These are phyloP conservation scores for Invenusta paracnida DNA, from an alignment of 2,888 invertebrate species.

Conservation along the genomic window DNA sequence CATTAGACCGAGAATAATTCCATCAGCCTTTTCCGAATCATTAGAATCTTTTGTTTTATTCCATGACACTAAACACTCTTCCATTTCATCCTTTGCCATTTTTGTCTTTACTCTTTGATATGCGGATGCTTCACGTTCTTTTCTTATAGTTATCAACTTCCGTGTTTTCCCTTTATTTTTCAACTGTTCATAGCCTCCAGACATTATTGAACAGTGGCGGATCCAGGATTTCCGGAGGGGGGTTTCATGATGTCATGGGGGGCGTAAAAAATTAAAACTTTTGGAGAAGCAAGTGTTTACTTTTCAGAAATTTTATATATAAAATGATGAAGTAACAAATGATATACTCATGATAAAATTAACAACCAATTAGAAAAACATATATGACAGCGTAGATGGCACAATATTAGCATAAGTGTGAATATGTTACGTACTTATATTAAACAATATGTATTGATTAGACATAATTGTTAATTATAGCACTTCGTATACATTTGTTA, in stretches of 20 bases:
- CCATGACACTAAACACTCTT: constrained; percentile 24
- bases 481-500: background rate
- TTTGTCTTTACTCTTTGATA: constrained; percentile 26
- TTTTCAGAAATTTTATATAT: background rate
- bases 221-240: background rate
- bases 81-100: background rate
- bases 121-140: constrained; percentile 19
- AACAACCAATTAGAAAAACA: background rate
- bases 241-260: background rate
- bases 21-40: constrained; percentile 25
- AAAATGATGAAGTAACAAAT: background rate
- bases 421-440: background rate
- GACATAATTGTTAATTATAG: background rate
- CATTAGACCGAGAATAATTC: constrained; percentile 18
- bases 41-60: constrained; percentile 16
- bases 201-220: constrained; percentile 32
- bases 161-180: constrained; percentile 19
- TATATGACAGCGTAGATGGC: background rate
- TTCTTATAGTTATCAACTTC: constrained; percentile 13
- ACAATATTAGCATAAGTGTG: background rate
- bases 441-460: background rate
- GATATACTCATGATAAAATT: background rate
- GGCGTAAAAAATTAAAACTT: background rate
- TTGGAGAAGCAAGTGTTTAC: background rate
- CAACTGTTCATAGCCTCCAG: constrained; percentile 25